phyloP scores from a whole-genome alignment of 2,888 invertebrate species.

The Helleia helle region DNA sequence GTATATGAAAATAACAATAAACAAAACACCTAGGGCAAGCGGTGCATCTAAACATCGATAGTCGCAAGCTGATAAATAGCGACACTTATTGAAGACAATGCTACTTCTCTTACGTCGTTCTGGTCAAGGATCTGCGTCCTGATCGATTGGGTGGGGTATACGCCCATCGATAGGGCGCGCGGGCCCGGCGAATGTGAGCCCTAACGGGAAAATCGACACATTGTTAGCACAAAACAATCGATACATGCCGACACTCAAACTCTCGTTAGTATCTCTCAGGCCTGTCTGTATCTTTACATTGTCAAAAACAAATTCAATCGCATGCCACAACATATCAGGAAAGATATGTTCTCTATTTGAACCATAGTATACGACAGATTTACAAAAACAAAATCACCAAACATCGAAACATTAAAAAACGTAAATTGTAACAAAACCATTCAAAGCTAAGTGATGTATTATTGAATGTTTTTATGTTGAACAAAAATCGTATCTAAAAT shows the following conservation, averaged over 20 bases:
- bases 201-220: slow-evolving; percentile 76
- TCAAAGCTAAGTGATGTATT: slow-evolving; percentile 62
- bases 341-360: slow-evolving; percentile 10
- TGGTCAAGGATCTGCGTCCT: slow-evolving; percentile 90
- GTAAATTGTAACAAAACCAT: slow-evolving; percentile 47
- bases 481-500: slow-evolving; percentile 33
- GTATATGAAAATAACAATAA: slow-evolving; percentile 23
- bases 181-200: slow-evolving; percentile 95
- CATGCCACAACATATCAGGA: slow-evolving; percentile 38
- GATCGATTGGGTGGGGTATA: slow-evolving; percentile 91
- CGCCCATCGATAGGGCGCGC: slow-evolving; percentile 91
- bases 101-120: slow-evolving; percentile 87
- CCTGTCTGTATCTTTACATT: slow-evolving; percentile 34
- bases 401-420: slow-evolving; percentile 32
- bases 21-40: slow-evolving; percentile 67
- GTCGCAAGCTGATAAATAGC: slow-evolving; percentile 61
- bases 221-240: slow-evolving; percentile 75
- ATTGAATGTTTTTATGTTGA: slow-evolving; percentile 18
- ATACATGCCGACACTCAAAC: slow-evolving; percentile 54
- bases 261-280: slow-evolving; percentile 45
- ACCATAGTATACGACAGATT: slow-evolving; percentile 15
- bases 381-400: slow-evolving; percentile 21
- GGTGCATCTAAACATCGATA: slow-evolving; percentile 72
- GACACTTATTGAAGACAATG: slow-evolving; percentile 45
- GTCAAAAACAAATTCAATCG: slow-evolving; percentile 31